Percentiles rank a stretch among this genome's conserved stretches.
Evolutionary conservation across 92 coral and sea anemone genomes (phyloP).

Genomic region (Epizoanthus ramosus): DNA sequence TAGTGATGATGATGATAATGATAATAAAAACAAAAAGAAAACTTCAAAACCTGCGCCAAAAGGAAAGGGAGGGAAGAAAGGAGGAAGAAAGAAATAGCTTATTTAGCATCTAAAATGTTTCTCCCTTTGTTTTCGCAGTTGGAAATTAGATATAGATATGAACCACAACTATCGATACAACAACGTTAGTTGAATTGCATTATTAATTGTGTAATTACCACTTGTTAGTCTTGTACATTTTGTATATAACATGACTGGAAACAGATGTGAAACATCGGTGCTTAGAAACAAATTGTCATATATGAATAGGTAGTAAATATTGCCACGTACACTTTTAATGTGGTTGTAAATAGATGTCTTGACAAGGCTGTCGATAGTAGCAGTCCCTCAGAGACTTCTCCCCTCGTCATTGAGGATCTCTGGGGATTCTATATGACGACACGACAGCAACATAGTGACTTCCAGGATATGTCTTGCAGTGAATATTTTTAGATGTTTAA

Average conservation of each 20-base stretch:
- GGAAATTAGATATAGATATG: not conserved
- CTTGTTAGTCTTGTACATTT: not conserved
- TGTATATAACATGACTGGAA: not conserved
- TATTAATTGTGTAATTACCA: not conserved
- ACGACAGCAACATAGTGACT: too few species aligned
- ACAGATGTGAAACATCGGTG: not conserved
- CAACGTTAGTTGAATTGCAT: not conserved
- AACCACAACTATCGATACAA: not conserved
- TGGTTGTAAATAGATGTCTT: too few species aligned
- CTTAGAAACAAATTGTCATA: not conserved
- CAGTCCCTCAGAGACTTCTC: too few species aligned
- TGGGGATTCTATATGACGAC: too few species aligned
- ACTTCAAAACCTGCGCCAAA: conserved; percentile 14
- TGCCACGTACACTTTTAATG: too few species aligned
- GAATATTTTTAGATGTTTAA: too few species aligned
- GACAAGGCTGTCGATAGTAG: too few species aligned
- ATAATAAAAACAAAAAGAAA: conserved; percentile 43
- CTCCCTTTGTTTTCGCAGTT: not conserved
- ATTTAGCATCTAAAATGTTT: not conserved
- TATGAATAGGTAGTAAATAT: too few species aligned
- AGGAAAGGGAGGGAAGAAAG: conserved; percentile 31
- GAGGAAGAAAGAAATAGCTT: conserved; percentile 23
- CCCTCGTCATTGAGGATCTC: too few species aligned
- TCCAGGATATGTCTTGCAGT: too few species aligned
- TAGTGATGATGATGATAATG: conserved; percentile 75